A percentile compares a stretch with the other conserved stretches of the same genome.
Conservation (phyloP, 2,888 invertebrate species). For the Rhagium mordax region DNA sequence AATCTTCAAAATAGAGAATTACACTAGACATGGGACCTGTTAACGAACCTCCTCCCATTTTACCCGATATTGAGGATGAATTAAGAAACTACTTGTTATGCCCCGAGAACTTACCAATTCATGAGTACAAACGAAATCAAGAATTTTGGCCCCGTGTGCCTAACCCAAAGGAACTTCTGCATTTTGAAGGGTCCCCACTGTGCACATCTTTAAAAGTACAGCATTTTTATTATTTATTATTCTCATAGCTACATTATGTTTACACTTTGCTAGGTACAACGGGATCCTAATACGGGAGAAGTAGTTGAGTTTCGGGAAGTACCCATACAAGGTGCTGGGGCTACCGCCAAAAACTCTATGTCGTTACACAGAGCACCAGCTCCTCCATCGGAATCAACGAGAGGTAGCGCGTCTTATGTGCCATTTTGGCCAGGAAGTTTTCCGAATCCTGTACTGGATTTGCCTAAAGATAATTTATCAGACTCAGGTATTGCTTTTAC, state of each 20-base stretch:
- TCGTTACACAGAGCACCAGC: slow-evolving; percentile 87
- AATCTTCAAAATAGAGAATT: not conserved
- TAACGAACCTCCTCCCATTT: slow-evolving; percentile 56
- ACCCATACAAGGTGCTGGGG: slow-evolving; percentile 74
- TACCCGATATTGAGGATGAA: slow-evolving; percentile 77
- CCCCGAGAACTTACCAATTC: slow-evolving; percentile 82
- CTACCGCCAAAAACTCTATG: slow-evolving; percentile 81
- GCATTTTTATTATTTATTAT: slow-evolving; percentile 60
- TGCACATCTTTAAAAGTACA: slow-evolving; percentile 72
- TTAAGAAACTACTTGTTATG: slow-evolving; percentile 78
- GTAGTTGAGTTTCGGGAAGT: slow-evolving; percentile 81
- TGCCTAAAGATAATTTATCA: slow-evolving; percentile 65
- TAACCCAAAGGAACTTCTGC: slow-evolving; percentile 72
- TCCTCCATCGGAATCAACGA: slow-evolving; percentile 78
- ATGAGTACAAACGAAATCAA: slow-evolving; percentile 80
- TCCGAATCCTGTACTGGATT: slow-evolving; percentile 70
- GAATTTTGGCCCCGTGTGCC: slow-evolving; percentile 77
- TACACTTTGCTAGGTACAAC: slow-evolving; percentile 72
- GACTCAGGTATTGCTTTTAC: slow-evolving; percentile 21
- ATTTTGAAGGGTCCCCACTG: slow-evolving; percentile 71
- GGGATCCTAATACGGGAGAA: slow-evolving; percentile 84
- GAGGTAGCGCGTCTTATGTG: slow-evolving; percentile 85
- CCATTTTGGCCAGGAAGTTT: slow-evolving; percentile 94
- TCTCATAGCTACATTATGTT: not conserved
- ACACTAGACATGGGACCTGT: slow-evolving; percentile 2